Evolutionary conservation across 1,140 invertebrate genomes (phyloP).

Genomic region (Prorops nasuta): DNA sequence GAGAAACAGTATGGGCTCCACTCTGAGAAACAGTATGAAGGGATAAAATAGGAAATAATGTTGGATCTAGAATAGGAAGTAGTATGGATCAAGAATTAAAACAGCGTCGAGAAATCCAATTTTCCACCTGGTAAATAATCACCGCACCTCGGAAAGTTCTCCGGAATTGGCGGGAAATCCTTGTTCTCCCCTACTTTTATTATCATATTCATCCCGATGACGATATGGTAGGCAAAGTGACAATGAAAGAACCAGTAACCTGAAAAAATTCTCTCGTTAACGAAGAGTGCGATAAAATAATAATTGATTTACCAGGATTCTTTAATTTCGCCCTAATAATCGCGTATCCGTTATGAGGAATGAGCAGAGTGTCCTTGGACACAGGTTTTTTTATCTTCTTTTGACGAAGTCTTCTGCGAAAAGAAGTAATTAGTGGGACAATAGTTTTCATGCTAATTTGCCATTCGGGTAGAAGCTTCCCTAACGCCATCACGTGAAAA

Average conservation of each 20-base stretch:
- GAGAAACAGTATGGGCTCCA: too few relatives aligned
- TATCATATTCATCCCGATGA: slow-evolving; percentile 54
- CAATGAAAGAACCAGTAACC: slow-evolving; percentile 58
- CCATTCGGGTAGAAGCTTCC: slow-evolving; percentile 4
- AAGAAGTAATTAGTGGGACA: neutral
- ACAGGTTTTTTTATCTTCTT: neutral
- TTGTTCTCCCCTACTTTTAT: slow-evolving; percentile 49
- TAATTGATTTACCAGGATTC: neutral
- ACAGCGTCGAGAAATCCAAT: neutral
- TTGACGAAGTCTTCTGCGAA: neutral
- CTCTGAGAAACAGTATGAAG: too few relatives aligned
- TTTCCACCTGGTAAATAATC: neutral
- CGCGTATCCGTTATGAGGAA: slow-evolving; percentile 7
- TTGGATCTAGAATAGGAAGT: too few relatives aligned
- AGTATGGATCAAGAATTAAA: too few relatives aligned
- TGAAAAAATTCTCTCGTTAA: slow-evolving; percentile 5
- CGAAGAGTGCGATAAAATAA: neutral
- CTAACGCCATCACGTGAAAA: neutral
- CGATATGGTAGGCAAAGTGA: slow-evolving; percentile 54
- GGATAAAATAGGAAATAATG: too few relatives aligned
- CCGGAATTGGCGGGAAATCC: slow-evolving; percentile 43
- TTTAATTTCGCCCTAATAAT: neutral
- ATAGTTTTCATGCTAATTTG: slow-evolving; percentile 60
- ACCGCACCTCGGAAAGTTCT: slow-evolving; percentile 47
- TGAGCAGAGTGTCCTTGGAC: slow-evolving; percentile 4